phyloP scores from a whole-genome alignment of 2,113 vertebrate species.

The Stegostoma tigrinum region DNA sequence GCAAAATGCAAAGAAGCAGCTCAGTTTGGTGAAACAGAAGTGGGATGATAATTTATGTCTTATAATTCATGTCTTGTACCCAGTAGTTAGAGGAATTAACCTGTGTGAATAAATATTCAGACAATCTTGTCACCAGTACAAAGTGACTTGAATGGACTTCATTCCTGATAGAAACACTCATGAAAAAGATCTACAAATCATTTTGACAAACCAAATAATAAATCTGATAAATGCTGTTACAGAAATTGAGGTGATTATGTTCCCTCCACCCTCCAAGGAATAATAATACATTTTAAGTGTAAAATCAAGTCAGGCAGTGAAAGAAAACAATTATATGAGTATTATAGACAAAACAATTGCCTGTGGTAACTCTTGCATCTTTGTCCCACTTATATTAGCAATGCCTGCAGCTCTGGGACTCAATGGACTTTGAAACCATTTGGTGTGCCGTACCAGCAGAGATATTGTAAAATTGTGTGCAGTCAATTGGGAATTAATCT shows the following conservation, averaged over 20 bases:
- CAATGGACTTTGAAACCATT: not conserved
- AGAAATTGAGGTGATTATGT: not conserved
- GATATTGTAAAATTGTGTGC: not conserved
- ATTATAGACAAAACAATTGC: not conserved
- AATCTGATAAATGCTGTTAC: not conserved
- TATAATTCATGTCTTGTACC: not conserved
- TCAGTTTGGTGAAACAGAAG: not conserved
- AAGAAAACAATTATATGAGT: not conserved
- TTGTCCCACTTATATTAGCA: not conserved
- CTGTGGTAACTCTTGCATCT: not conserved
- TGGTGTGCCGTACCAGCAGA: not conserved
- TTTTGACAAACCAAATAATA: slow-evolving; percentile 1
- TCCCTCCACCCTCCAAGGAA: not conserved
- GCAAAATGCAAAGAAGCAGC: not conserved
- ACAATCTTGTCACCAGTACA: not conserved
- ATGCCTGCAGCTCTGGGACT: not conserved
- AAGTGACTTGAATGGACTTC: not conserved
- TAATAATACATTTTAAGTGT: not conserved
- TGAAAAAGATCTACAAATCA: not conserved
- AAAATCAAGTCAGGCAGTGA: not conserved
- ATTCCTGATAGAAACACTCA: not conserved
- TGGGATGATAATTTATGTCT: not conserved
- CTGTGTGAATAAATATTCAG: not conserved
- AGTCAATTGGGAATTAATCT: not conserved
- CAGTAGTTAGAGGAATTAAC: not conserved